Base-by-base conservation (phyloP, 2,113 vertebrate genomes). In the Pseudonaja textilis region DNA sequence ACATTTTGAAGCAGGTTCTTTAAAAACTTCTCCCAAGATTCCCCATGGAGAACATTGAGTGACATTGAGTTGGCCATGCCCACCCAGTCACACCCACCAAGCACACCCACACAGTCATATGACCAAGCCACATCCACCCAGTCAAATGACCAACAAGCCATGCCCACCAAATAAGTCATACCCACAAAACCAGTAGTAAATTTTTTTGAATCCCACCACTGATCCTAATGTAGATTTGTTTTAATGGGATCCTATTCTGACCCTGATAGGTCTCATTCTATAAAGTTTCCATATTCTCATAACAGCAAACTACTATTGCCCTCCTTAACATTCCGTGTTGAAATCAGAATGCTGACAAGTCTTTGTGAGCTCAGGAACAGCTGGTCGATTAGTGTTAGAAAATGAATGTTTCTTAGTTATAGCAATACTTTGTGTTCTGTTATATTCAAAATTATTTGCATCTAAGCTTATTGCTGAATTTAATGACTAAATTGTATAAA, bases 381-480 rank as follows among this genome's bases (percentile, higher is more conserved):
- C 85, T 50, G 11, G 18, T 34, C 26, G 85, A 34, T 54, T 39
- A 85, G n/a, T 29, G 91, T 61, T 59, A 22, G 42, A 47, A 85
- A 56, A 16, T 74, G 61, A 52, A 56, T 89, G 26, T 61, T 47
- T 81, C 34, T 81, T 42, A 42, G 74, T 81, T 81, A 81, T 81
- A 81, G 18, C 34, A 81, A 81, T 20, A 81, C 74, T 22, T 39
- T n/a, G 7, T 88, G 61, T 81, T 57, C 16, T 20, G 22, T 86
- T 89, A 55, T 85, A 90, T 89, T 89, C 88, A 87, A 95, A 95
- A 95, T 95, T 56, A 93, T 93, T 92, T 94, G 29, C 18, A 39
- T 89, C 59, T 93, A 91, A 61, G 89, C 50, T 94, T 93, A 93
- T 93, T 95, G 92, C 47, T 91, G 93, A 92, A 95, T 95, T 95